These are phyloP conservation scores for Tuberolachnus salignus DNA, from an alignment of 2,888 invertebrate genomes.

Conservation along the genomic window DNA sequence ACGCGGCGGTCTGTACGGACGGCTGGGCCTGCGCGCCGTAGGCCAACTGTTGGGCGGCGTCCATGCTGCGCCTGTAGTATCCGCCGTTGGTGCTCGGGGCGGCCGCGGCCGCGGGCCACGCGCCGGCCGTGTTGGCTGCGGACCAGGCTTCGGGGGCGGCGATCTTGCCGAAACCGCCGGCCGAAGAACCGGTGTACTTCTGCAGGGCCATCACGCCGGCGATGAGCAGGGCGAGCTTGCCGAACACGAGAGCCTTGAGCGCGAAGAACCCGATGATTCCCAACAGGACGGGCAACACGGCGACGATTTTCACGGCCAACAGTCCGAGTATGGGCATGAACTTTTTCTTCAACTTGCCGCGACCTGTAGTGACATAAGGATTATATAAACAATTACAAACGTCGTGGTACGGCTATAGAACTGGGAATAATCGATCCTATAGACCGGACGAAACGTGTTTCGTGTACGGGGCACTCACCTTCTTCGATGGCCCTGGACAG, in stretches of 20 bases:
- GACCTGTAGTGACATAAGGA: no score
- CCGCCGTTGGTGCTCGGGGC: conserved; percentile 63
- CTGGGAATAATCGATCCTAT: no score
- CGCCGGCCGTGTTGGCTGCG: conserved; percentile 59
- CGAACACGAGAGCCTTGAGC: conserved; percentile 77
- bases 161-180: conserved; percentile 60
- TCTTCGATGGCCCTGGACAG: conserved; percentile 77
- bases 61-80: conserved; percentile 64
- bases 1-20: conserved; percentile 34
- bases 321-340: conserved; percentile 73
- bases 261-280: conserved; percentile 76
- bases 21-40: conserved; percentile 70
- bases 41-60: conserved; percentile 72
- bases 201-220: conserved; percentile 75
- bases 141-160: conserved; percentile 58
- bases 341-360: conserved; percentile 78
- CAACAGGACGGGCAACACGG: conserved; percentile 73
- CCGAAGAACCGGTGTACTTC: conserved; percentile 67
- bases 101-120: conserved; percentile 61
- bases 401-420: not conserved
- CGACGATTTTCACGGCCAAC: conserved; percentile 74
- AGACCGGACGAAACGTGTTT: no score
- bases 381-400: not conserved
- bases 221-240: conserved; percentile 78
- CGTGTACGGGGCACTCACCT: conserved; percentile 66